These are phyloP conservation scores for Pipistrellus kuhlii DNA, from an alignment of 2,797 vertebrate species.

Conservation along the genomic window DNA sequence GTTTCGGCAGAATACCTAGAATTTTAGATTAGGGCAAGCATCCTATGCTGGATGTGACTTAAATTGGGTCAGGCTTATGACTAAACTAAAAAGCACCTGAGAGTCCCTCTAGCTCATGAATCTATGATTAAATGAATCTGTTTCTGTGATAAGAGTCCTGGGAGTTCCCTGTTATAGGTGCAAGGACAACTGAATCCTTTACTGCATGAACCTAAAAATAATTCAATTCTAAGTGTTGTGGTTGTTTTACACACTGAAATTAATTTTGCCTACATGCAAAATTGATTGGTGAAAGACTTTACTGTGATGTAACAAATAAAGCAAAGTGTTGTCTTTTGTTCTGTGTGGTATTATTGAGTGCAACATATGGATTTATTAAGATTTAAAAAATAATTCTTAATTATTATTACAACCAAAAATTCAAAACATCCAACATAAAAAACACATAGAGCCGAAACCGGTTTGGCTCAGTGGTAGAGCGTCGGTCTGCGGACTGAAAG, in stretches of 20 bases:
- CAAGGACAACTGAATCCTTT: not conserved
- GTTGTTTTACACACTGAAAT: slow-evolving; percentile 75
- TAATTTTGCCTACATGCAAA: slow-evolving; percentile 81
- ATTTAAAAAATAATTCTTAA: slow-evolving; percentile 20
- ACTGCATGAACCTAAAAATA: slow-evolving; percentile 78
- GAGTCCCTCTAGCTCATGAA: not conserved
- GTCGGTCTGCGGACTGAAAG: no score
- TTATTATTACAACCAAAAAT: not conserved
- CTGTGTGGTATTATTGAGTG: not conserved
- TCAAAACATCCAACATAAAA: slow-evolving; percentile 32
- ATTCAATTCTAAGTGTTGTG: slow-evolving; percentile 78
- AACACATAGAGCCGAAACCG: not conserved
- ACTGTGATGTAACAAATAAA: not conserved
- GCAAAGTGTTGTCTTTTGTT: not conserved
- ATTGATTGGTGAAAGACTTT: slow-evolving; percentile 69
- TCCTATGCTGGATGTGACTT: not conserved
- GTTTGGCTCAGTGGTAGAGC: no score
- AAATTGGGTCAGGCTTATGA: not conserved
- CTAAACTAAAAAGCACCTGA: not conserved
- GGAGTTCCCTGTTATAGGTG: not conserved
- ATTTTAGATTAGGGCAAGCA: not conserved
- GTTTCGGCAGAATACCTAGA: not conserved
- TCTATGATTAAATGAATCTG: not conserved
- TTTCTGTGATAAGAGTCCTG: not conserved
- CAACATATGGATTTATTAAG: not conserved